Conservation (phyloP, 2,888 invertebrate genomes). For the Podotricha telesiphe region DNA sequence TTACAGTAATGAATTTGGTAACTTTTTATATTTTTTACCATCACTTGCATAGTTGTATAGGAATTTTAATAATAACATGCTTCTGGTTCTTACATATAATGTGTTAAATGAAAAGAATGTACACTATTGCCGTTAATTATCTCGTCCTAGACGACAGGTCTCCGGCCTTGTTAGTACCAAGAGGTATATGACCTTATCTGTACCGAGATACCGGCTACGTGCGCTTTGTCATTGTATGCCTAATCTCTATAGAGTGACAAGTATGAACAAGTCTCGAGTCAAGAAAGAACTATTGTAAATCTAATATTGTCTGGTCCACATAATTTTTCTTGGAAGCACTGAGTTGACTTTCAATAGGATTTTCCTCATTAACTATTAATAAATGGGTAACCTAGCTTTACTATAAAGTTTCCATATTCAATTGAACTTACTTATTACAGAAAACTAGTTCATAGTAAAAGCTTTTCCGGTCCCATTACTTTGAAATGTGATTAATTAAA, state of each 20-base stretch:
- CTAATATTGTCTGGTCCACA: not conserved
- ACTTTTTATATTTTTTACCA: no score
- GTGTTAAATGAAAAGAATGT: no score
- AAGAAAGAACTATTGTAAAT: not conserved
- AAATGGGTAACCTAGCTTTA: no score
- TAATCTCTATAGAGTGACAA: not conserved
- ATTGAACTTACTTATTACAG: no score
- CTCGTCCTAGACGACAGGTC: slow-evolving; percentile 1
- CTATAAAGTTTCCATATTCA: no score
- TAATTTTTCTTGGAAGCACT: not conserved
- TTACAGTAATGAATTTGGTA: no score
- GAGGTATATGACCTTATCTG: slow-evolving; percentile 15
- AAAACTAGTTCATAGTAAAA: no score
- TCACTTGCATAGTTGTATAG: no score
- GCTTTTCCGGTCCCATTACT: no score
- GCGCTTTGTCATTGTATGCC: not conserved
- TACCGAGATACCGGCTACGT: slow-evolving; percentile 7
- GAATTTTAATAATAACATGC: no score
- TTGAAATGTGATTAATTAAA: no score
- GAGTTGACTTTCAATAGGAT: not conserved
- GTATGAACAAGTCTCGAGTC: not conserved
- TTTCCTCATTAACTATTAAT: not conserved
- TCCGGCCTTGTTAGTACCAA: slow-evolving; percentile 1
- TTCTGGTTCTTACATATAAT: no score
- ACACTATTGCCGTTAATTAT: not conserved